A percentile compares a stretch with the other conserved stretches of the same genome.
Evolutionary conservation across 2,888 invertebrate genomes (phyloP).

Genomic region (Ommatoiulus sabulosus): DNA sequence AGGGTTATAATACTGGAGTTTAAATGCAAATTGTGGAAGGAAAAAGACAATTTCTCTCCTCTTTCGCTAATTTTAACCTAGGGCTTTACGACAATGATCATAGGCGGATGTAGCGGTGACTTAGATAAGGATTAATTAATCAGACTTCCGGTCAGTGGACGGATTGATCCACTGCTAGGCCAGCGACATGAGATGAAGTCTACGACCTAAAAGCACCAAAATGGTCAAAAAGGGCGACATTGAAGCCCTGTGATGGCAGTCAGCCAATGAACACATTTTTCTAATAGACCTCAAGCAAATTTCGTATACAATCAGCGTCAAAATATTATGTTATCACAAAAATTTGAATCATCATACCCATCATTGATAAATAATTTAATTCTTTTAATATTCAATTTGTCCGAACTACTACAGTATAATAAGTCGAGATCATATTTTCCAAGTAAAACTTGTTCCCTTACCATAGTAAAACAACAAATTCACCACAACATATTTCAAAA

Average conservation of each 20-base stretch:
- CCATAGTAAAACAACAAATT: too few relatives aligned
- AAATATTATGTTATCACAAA: too few relatives aligned
- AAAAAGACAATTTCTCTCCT: conserved; percentile 33
- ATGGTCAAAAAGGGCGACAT: not conserved
- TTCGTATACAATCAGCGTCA: too few relatives aligned
- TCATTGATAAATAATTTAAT: too few relatives aligned
- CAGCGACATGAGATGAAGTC: not conserved
- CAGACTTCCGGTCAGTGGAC: conserved; percentile 38
- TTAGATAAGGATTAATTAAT: conserved; percentile 45
- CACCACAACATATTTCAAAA: too few relatives aligned
- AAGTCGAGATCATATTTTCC: too few relatives aligned
- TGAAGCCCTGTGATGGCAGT: not conserved
- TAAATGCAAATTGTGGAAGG: not conserved
- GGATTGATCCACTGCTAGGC: not conserved
- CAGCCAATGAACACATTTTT: not conserved
- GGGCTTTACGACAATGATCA: not conserved
- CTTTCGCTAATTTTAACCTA: not conserved
- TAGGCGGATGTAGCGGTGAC: not conserved
- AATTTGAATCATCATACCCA: too few relatives aligned
- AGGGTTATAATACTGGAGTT: not conserved
- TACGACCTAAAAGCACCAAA: not conserved
- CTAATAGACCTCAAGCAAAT: too few relatives aligned
- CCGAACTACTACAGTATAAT: too few relatives aligned
- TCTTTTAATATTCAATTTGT: too few relatives aligned
- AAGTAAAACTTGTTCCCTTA: too few relatives aligned